These are phyloP conservation scores for Rhinogobio ventralis DNA, from an alignment of 2,797 vertebrate genomes.

Conservation along the genomic window DNA sequence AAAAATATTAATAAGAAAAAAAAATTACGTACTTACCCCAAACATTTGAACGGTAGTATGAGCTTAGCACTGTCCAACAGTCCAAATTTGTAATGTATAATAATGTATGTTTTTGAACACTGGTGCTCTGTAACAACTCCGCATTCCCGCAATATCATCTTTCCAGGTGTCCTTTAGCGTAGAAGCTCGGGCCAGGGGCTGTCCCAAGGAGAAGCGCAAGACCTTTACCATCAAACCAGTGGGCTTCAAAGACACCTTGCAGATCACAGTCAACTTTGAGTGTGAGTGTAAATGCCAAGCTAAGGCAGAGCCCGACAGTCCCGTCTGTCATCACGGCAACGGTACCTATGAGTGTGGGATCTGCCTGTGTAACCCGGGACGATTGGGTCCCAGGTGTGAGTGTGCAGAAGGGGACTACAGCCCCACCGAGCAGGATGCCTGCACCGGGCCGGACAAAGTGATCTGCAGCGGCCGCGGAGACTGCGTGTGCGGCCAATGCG, in stretches of 20 bases:
- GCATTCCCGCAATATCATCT: slow-evolving; percentile 55
- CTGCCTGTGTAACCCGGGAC: slow-evolving; percentile 88
- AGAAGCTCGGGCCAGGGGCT: slow-evolving; percentile 90
- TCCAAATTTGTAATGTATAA: background rate
- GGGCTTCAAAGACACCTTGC: slow-evolving; percentile 93
- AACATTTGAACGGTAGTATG: background rate
- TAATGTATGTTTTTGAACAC: background rate
- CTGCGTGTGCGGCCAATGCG: slow-evolving; percentile 95
- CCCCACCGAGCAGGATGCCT: slow-evolving; percentile 87
- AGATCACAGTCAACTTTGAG: slow-evolving; percentile 84
- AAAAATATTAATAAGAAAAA: background rate
- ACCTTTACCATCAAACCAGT: slow-evolving; percentile 95
- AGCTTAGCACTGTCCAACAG: background rate
- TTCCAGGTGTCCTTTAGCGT: slow-evolving; percentile 94
- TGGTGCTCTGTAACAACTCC: background rate
- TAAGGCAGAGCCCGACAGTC: slow-evolving; percentile 77
- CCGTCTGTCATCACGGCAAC: slow-evolving; percentile 84
- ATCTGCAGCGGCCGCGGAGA: slow-evolving; percentile 91
- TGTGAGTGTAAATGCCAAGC: slow-evolving; percentile 90
- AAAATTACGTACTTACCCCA: background rate
- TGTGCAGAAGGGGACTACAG: slow-evolving; percentile 92
- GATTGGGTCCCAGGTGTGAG: slow-evolving; percentile 90
- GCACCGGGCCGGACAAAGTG: slow-evolving; percentile 81
- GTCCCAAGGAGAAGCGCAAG: slow-evolving; percentile 84
- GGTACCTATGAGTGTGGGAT: slow-evolving; percentile 94